phyloP scores from a whole-genome alignment of 2,113 vertebrate genomes.

The Indri indri region DNA sequence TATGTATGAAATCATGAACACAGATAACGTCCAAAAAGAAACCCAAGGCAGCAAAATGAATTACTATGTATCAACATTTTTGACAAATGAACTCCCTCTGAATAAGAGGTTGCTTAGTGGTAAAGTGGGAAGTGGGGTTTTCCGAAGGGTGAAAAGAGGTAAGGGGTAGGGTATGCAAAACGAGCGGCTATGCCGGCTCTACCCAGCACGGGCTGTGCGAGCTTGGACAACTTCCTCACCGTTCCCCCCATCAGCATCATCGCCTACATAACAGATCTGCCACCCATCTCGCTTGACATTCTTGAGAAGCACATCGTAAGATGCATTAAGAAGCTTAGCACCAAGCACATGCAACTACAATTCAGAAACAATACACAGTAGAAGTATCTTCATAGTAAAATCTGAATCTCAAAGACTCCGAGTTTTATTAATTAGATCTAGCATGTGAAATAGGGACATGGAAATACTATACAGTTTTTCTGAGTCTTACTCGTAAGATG shows the following conservation, averaged over 20 bases:
- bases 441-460: background rate
- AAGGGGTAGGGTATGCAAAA: accelerated
- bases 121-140: background rate
- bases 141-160: background rate
- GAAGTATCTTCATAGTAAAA: background rate
- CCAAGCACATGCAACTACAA: background rate
- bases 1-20: background rate
- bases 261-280: background rate
- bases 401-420: background rate
- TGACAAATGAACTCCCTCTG: slow-evolving; percentile 54
- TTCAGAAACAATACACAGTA: background rate
- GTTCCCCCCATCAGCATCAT: background rate
- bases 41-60: slow-evolving; percentile 45
- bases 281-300: background rate
- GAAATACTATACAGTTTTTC: background rate
- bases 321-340: background rate
- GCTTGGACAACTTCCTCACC: background rate
- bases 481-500: slow-evolving; percentile 2
- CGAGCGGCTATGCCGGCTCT: background rate
- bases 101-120: background rate
- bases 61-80: background rate
- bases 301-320: background rate
- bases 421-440: background rate
- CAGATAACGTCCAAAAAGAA: slow-evolving; percentile 55
- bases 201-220: background rate